Evolutionary conservation across 2,113 vertebrate genomes (phyloP).

Genomic region (Solea senegalensis): DNA sequence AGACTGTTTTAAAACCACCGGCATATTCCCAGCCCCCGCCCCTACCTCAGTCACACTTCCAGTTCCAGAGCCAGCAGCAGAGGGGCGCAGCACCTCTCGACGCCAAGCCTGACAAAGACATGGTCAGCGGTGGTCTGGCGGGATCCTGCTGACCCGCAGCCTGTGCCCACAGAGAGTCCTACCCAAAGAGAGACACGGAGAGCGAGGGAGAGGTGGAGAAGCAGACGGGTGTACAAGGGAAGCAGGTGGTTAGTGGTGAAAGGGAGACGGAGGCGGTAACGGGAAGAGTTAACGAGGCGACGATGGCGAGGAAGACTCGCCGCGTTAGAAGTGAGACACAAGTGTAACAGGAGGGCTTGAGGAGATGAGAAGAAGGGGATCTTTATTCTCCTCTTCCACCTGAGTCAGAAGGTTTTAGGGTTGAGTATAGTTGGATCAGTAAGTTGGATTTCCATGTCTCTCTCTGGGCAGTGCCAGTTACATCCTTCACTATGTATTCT

Average conservation of each 20-base stretch:
- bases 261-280: slow-evolving; percentile 38
- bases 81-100: slow-evolving; percentile 69
- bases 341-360: slow-evolving; percentile 51
- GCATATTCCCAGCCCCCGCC: slow-evolving; percentile 75
- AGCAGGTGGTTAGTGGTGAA: slow-evolving; percentile 7
- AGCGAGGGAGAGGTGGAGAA: neutral
- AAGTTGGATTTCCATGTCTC: slow-evolving; percentile 32
- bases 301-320: slow-evolving; percentile 33
- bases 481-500: slow-evolving; percentile 37
- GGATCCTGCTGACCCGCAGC: slow-evolving; percentile 83
- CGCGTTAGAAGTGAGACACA: slow-evolving; percentile 65
- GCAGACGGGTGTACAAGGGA: slow-evolving; percentile 12
- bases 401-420: slow-evolving; percentile 12
- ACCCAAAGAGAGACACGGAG: slow-evolving; percentile 61
- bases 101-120: slow-evolving; percentile 82
- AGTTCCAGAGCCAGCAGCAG: slow-evolving; percentile 65
- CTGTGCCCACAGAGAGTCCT: slow-evolving; percentile 69
- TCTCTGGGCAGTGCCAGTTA: slow-evolving; percentile 60
- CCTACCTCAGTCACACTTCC: slow-evolving; percentile 47
- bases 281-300: slow-evolving; percentile 40
- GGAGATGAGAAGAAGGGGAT: neutral
- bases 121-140: slow-evolving; percentile 47
- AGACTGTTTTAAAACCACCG: slow-evolving; percentile 57
- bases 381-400: slow-evolving; percentile 15
- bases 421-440: neutral